Conservation (phyloP, 2,113 vertebrate species). For the Eleginops maclovinus region DNA sequence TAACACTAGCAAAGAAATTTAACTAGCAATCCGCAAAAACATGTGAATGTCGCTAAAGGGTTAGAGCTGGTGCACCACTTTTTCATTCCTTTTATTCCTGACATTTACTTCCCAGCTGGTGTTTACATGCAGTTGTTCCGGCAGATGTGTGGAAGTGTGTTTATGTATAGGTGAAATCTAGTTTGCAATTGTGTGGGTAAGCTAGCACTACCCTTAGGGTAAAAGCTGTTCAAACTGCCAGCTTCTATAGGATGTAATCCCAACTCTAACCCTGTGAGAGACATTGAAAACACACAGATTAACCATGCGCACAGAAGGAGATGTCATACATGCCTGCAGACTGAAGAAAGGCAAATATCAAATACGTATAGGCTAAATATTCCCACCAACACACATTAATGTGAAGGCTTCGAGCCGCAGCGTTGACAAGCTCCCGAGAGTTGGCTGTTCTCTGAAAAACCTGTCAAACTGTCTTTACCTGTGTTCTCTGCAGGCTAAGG, state of each 20-base stretch:
- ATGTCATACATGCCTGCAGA: not conserved
- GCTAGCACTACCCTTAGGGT: slow-evolving; percentile 17
- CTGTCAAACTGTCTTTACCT: slow-evolving; percentile 57
- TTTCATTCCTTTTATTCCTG: slow-evolving; percentile 30
- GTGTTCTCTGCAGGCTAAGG: slow-evolving; percentile 27
- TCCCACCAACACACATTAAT: slow-evolving; percentile 27
- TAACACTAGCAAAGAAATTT: too few relatives aligned
- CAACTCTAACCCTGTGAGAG: slow-evolving; percentile 14
- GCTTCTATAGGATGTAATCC: slow-evolving; percentile 48
- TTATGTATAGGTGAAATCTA: slow-evolving; percentile 5
- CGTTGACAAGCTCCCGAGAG: slow-evolving; percentile 41
- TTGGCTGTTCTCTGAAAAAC: slow-evolving; percentile 27
- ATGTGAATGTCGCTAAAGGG: too few relatives aligned
- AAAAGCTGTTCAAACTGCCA: slow-evolving; percentile 55
- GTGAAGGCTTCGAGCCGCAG: not conserved
- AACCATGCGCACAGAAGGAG: not conserved
- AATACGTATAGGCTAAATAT: slow-evolving; percentile 4
- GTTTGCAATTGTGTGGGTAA: slow-evolving; percentile 34
- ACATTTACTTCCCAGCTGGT: slow-evolving; percentile 60
- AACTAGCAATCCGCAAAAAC: too few relatives aligned
- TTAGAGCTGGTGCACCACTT: not conserved
- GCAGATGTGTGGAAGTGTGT: slow-evolving; percentile 20
- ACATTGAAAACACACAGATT: not conserved
- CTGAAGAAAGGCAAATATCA: not conserved
- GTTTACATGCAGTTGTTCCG: slow-evolving; percentile 38